Conservation (phyloP, 1,140 invertebrate species). For the Proales similis region DNA sequence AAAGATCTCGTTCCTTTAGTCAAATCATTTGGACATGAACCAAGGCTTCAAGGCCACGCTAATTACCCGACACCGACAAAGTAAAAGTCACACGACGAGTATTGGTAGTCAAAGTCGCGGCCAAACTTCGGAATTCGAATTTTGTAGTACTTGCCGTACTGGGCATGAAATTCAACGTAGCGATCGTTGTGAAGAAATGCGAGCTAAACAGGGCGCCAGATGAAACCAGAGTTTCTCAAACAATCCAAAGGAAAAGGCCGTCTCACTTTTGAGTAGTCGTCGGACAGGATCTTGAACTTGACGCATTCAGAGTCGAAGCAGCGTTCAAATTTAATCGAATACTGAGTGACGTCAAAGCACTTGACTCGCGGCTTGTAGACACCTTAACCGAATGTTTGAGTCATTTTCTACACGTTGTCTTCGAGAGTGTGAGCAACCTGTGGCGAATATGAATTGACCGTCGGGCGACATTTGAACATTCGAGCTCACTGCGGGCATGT, state of each 20-base stretch:
- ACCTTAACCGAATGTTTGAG: slow-evolving; percentile 55
- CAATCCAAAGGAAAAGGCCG: too few species aligned
- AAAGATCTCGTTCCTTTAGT: slow-evolving; percentile 74
- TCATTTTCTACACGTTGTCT: neutral
- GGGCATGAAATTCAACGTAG: slow-evolving; percentile 87
- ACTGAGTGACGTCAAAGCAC: slow-evolving; percentile 89
- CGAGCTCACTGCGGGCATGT: slow-evolving; percentile 89
- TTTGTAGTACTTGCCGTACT: slow-evolving; percentile 79
- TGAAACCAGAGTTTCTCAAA: neutral
- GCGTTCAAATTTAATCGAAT: slow-evolving; percentile 95
- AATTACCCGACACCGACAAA: slow-evolving; percentile 76
- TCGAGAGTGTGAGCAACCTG: slow-evolving; percentile 51
- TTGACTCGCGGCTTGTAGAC: slow-evolving; percentile 91
- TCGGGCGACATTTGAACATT: slow-evolving; percentile 78
- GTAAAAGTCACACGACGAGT: slow-evolving; percentile 79
- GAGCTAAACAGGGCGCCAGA: slow-evolving; percentile 47
- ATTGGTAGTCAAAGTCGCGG: slow-evolving; percentile 83
- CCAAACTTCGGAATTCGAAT: slow-evolving; percentile 89
- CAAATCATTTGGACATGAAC: slow-evolving; percentile 24
- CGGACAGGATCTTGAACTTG: slow-evolving; percentile 60
- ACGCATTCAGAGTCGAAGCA: slow-evolving; percentile 87
- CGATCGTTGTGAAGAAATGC: slow-evolving; percentile 62
- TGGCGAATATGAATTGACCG: slow-evolving; percentile 81
- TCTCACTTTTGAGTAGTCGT: slow-evolving; percentile 58
- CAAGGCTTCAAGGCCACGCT: neutral